A percentile compares a stretch with the other conserved stretches of the same genome.
These are phyloP conservation scores for Notolabrus celidotus DNA, from an alignment of 2,797 vertebrate species.

Conservation along the genomic window DNA sequence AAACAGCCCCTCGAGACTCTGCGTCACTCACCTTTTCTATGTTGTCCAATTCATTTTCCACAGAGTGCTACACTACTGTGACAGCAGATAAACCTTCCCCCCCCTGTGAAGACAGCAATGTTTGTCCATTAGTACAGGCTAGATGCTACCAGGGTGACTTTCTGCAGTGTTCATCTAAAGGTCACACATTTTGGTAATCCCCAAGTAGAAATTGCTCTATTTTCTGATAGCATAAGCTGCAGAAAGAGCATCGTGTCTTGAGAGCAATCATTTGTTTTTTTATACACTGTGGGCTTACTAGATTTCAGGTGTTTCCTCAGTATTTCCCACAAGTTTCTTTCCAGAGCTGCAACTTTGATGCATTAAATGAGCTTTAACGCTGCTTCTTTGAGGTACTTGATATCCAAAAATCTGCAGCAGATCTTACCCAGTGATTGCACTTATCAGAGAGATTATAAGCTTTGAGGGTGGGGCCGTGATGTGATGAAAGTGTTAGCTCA, in stretches of 20 bases:
- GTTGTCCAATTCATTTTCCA: constrained; percentile 32
- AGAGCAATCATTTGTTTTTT: neutral
- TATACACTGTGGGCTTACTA: neutral
- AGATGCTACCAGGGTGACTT: constrained; percentile 27
- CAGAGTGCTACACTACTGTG: constrained; percentile 11
- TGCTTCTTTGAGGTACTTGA: neutral
- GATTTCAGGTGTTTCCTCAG: constrained; percentile 1
- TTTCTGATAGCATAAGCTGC: constrained; percentile 13
- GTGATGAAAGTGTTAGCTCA: constrained; percentile 69
- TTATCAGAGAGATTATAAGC: constrained; percentile 48
- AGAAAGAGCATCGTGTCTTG: neutral
- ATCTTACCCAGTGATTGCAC: constrained; percentile 42
- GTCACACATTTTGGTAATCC: constrained; percentile 38
- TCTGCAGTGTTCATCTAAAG: constrained; percentile 42
- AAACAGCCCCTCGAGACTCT: constrained; percentile 15
- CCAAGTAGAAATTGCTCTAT: constrained; percentile 34
- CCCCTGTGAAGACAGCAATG: constrained; percentile 35
- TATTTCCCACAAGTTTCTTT: neutral
- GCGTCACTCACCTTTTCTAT: constrained; percentile 21
- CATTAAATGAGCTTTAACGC: constrained; percentile 9
- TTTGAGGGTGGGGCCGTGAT: constrained; percentile 55
- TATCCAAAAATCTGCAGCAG: constrained; percentile 25
- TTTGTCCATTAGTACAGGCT: constrained; percentile 35
- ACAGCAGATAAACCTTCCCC: constrained; percentile 42
- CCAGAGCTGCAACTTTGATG: constrained; percentile 7